Base-by-base conservation (phyloP, 2,888 invertebrate genomes). In the Sarcophaga subvicina region DNA sequence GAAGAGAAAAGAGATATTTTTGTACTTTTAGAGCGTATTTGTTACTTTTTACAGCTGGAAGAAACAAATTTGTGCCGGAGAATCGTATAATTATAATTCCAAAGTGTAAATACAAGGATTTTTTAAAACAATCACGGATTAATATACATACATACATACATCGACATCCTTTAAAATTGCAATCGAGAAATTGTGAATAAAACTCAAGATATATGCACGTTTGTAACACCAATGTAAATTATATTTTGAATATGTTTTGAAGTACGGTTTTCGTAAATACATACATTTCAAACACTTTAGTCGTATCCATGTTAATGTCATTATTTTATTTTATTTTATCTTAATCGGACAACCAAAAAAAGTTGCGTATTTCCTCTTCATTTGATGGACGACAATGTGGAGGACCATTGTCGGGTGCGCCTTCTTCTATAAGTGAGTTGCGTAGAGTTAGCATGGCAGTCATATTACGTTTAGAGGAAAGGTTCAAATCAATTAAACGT, bases 311-410 rank as follows among this genome's bases (percentile, higher is more conserved):
- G 22, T 62, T n/a, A 4, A 22, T 20, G 11, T 20, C 8, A n/a
- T 62, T n/a, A 10, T 64, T 69, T 78, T 54, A 17, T 59, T 77
- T 20, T 54, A 71, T 47, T 54, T 59, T 20, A 54, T 76, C 14
- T 81, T 87, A 91, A 47, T 92, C 89, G 22, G 90, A 88, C 76
- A 93, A 89, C 93, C 93, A 93, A 85, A 93, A 93, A 87, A 93
- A 93, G 27, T 94, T 95, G 0, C 95, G 93, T 71, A 96, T 94
- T 91, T 96, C 96, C 47, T 95, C 94, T 81, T 95, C 95, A 81
- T 95, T 95, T 0, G 96, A 96, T 1, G 96, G 96, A 86, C 95
- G 95, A 92, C 96, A 96, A 92, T 96, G 96, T 0, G 95, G 95
- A 11, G 92, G 92, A 8, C 94, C 94, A 88, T 94, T 94, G 76